Evolutionary conservation across 2,888 invertebrate genomes (phyloP), one percentile per base, ranked within the genome.

Genomic region (Odontothrips loti): DNA sequence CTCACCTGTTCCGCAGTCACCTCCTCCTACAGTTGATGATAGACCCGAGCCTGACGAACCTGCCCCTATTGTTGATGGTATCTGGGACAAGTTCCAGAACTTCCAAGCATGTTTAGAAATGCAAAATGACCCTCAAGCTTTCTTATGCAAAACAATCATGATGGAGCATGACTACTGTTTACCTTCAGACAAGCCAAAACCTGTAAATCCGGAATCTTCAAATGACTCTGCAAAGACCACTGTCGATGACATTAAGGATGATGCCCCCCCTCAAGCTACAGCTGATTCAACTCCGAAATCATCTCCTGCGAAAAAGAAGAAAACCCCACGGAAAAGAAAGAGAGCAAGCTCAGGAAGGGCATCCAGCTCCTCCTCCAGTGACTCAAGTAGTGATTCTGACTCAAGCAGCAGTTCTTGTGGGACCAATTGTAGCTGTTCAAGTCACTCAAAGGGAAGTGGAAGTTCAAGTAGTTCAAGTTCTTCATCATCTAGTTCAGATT

Each of bases 351-450:
- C 87, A n/a, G 82, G 82, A 58, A 83, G 83, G 47, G 83, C 82
- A n/a, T 88, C 87, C 48, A 88, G 90, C 83, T 92, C 93, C 29
- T 93, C 94, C 0, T 93, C 94, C 0, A 94, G 93, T 85, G 92
- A 92, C 84, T 93, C 94, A 29, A 94, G 94, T 83, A 93, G 93
- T 84, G 93, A 93, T 84, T 93, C 93, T 83, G 92, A 91, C 84
- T 93, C 94, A 0, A 90, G 90, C 0, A 90, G 90, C 0, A 95
- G 95, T 85, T 93, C 94, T 0, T 95, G 95, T 86, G 94, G 94
- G 6, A 92, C 94, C 0, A 95, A 95, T 86, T 95, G 95, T 85
- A 95, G 94, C 83, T 95, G 95, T 86, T 93, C 93, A 10, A 92
- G 93, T 80, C 92, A 92, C 81, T 92, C 92, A 43, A 43, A 43